Percentiles rank a stretch among this genome's conserved stretches.
Evolutionary conservation across 1,140 invertebrate genomes (phyloP).

Genomic region (Trissolcus basalis): DNA sequence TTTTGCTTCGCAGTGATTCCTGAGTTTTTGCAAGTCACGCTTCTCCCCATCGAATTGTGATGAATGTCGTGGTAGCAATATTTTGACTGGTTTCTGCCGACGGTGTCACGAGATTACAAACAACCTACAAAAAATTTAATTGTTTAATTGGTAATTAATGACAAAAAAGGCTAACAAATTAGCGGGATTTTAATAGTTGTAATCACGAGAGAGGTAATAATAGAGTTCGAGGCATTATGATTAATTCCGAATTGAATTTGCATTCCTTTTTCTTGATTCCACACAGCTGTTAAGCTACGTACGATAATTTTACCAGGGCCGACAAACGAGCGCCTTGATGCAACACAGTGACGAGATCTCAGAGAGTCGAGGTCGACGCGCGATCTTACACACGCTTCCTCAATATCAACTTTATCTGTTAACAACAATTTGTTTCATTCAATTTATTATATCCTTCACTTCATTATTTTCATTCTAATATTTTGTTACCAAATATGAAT

Average conservation of each 20-base stretch:
- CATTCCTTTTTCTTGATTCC: constrained; percentile 40
- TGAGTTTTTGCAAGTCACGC: too few species aligned
- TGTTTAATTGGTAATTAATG: too few species aligned
- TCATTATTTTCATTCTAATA: too few species aligned
- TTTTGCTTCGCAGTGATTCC: too few species aligned
- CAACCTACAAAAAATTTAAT: too few species aligned
- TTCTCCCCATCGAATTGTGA: too few species aligned
- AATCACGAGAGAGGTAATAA: constrained; percentile 37
- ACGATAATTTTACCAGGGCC: constrained; percentile 54
- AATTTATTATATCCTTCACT: neutral
- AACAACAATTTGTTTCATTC: constrained; percentile 17
- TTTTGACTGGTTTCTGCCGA: too few species aligned
- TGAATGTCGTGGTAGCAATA: too few species aligned
- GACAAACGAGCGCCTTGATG: constrained; percentile 56
- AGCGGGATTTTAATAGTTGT: constrained; percentile 9
- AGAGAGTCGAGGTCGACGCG: constrained; percentile 57
- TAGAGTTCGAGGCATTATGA: constrained; percentile 17
- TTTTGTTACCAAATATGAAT: too few species aligned
- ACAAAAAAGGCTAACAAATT: constrained; percentile 1
- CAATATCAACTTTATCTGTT: constrained; percentile 44
- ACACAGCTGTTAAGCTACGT: constrained; percentile 30
- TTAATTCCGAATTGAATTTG: constrained; percentile 48
- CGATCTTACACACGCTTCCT: constrained; percentile 47
- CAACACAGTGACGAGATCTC: constrained; percentile 55
- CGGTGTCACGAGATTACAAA: too few species aligned